Conservation (phyloP, 2,888 invertebrate genomes). For the Phaonia tiefii region DNA sequence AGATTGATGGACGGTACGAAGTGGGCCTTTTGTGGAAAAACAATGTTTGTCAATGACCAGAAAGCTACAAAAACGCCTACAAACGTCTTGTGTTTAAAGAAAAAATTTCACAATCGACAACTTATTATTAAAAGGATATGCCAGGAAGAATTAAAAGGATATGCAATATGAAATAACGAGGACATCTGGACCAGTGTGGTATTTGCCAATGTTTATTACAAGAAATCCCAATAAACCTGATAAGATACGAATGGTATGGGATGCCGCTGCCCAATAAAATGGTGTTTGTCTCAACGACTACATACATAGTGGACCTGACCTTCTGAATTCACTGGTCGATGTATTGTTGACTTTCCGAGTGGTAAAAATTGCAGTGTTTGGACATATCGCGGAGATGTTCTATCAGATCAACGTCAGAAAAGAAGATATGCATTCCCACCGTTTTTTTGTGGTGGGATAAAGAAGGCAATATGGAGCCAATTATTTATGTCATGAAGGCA, state of each 20-base stretch:
- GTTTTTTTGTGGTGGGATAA: conserved; percentile 65
- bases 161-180: conserved; percentile 59
- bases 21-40: conserved; percentile 62
- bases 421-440: conserved; percentile 54
- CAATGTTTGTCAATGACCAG: conserved; percentile 36
- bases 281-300: conserved; percentile 71
- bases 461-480: conserved; percentile 55
- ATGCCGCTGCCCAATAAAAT: conserved; percentile 73
- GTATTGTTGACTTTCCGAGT: conserved; percentile 62
- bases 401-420: conserved; percentile 54
- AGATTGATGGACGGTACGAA: conserved; percentile 51
- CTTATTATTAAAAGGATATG: conserved; percentile 61
- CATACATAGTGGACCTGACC: conserved; percentile 75
- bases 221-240: conserved; percentile 70
- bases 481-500: conserved; percentile 65
- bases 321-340: conserved; percentile 35
- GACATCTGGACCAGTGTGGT: conserved; percentile 43
- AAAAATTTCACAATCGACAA: conserved; percentile 63
- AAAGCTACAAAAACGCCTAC: conserved; percentile 32
- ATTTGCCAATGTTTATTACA: not conserved
- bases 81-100: conserved; percentile 63
- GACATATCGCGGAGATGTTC: conserved; percentile 66
- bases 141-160: conserved; percentile 67
- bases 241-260: conserved; percentile 72
- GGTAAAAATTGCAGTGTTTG: conserved; percentile 58